Conservation (phyloP, 2,113 vertebrate species). For the Misgurnus anguillicaudatus region DNA sequence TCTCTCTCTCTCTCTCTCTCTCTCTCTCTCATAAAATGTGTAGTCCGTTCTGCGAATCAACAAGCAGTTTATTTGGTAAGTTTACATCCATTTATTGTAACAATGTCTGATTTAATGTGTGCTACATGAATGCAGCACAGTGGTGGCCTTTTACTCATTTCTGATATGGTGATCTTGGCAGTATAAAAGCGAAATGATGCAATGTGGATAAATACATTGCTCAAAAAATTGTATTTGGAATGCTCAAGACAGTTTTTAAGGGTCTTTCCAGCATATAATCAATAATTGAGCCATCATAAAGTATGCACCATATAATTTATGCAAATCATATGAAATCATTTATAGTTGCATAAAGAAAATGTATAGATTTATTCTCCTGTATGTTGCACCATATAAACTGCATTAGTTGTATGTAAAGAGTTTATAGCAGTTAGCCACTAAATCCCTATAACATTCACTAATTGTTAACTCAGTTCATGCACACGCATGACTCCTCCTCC, state of each 20-base stretch:
- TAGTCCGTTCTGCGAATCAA: constrained; percentile 10
- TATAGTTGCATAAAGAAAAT: constrained; percentile 17
- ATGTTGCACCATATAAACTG: too few relatives aligned
- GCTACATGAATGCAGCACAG: constrained; percentile 57
- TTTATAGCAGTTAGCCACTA: neutral
- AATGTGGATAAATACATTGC: constrained; percentile 18
- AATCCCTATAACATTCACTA: neutral
- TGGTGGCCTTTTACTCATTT: constrained; percentile 23
- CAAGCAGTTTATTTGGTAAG: constrained; percentile 36
- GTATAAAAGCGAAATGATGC: constrained; percentile 37
- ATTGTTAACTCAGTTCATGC: neutral
- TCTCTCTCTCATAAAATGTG: neutral
- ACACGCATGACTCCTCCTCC: neutral
- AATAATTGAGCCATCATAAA: neutral
- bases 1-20: too few relatives aligned
- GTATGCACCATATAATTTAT: constrained; percentile 4
- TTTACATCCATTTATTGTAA: constrained; percentile 21
- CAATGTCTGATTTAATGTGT: constrained; percentile 34
- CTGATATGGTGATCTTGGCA: constrained; percentile 39
- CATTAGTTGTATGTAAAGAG: neutral
- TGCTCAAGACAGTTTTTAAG: neutral
- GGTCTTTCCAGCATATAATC: neutral
- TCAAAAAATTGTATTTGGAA: constrained; percentile 43
- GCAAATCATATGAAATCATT: neutral
- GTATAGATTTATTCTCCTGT: neutral